These are phyloP conservation scores for Psammodynastes pulverulentus DNA, from an alignment of 2,113 vertebrate species.

Conservation along the genomic window DNA sequence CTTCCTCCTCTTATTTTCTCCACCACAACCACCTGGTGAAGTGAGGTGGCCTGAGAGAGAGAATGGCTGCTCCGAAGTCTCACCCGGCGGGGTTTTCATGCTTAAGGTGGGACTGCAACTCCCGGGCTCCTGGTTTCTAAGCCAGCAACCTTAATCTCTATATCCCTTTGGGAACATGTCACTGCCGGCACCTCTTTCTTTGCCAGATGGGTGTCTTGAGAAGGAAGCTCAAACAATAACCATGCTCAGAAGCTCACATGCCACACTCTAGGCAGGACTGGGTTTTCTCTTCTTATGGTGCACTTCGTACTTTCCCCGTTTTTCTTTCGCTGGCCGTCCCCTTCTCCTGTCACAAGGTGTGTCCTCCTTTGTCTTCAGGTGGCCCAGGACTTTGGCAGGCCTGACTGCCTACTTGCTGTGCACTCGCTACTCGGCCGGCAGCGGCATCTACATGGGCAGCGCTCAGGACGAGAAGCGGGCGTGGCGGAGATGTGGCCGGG, in stretches of 20 bases:
- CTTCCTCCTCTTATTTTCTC: no score
- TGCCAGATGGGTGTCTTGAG: neutral
- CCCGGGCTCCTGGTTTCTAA: no score
- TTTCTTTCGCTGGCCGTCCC: neutral
- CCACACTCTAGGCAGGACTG: conserved; percentile 45
- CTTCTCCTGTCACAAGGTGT: neutral
- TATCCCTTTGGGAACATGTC: neutral
- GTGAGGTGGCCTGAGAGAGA: no score
- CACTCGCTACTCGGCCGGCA: conserved; percentile 77
- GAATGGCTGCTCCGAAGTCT: no score
- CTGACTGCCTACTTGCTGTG: conserved; percentile 89
- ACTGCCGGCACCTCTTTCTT: neutral
- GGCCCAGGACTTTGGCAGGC: conserved; percentile 93
- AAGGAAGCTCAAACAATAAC: neutral
- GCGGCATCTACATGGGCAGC: conserved; percentile 81
- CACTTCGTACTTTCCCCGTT: conserved; percentile 47
- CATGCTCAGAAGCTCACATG: conserved; percentile 15
- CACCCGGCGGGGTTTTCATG: no score
- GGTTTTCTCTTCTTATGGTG: conserved; percentile 36
- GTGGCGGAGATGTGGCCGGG: conserved; percentile 86
- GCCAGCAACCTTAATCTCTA: no score
- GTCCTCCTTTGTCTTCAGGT: conserved; percentile 69
- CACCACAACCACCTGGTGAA: no score
- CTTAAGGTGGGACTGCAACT: no score
- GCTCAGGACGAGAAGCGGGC: conserved; percentile 84